Conservation (phyloP, 2,113 vertebrate species). For the Polyodon spathula region DNA sequence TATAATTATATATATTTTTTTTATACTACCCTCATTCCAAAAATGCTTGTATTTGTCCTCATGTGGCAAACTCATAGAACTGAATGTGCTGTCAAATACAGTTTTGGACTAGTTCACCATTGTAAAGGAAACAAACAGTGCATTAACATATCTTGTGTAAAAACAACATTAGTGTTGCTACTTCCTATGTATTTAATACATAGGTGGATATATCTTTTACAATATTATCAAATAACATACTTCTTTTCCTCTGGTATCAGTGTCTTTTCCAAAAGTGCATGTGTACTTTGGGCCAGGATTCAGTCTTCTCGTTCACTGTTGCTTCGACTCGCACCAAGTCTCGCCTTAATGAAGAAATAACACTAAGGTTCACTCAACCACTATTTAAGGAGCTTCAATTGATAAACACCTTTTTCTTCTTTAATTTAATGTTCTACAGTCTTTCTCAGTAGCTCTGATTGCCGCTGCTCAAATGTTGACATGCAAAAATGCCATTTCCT, state of each 20-base stretch:
- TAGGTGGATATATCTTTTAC: not conserved
- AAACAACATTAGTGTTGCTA: too few species aligned
- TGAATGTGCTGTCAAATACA: too few species aligned
- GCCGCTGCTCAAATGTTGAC: too few species aligned
- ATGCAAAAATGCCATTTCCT: too few species aligned
- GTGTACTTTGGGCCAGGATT: conserved; percentile 66
- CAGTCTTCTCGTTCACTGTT: conserved; percentile 74
- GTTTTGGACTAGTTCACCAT: too few species aligned
- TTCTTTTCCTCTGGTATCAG: conserved; percentile 57
- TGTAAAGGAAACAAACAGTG: too few species aligned
- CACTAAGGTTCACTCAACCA: not conserved
- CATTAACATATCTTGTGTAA: too few species aligned
- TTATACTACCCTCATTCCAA: not conserved
- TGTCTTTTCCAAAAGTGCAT: conserved; percentile 62
- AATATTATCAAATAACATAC: conserved; percentile 41
- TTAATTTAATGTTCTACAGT: too few species aligned
- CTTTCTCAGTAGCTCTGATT: too few species aligned
- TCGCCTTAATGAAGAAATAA: conserved; percentile 36
- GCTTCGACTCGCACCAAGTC: conserved; percentile 75
- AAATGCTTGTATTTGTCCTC: not conserved
- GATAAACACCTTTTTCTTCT: too few species aligned
- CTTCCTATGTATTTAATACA: too few species aligned
- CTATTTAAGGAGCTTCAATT: too few species aligned
- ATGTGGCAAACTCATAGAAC: not conserved
- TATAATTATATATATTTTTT: not conserved